Percentiles rank a stretch among this genome's conserved stretches.
phyloP scores from a whole-genome alignment of 2,888 invertebrate genomes.

The Leptopilina myrica region DNA sequence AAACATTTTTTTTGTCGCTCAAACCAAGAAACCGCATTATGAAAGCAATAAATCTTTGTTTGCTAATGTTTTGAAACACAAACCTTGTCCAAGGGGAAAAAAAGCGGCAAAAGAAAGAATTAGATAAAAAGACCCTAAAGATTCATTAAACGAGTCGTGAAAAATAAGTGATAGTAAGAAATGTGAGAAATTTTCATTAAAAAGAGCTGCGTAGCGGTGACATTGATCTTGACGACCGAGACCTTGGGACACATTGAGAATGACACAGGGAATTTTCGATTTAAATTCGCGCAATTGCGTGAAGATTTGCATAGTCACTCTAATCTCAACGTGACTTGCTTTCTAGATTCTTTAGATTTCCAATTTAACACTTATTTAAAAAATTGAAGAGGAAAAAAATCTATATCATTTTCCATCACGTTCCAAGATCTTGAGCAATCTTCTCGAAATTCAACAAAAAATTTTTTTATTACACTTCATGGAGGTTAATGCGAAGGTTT shows the following conservation, averaged over 20 bases:
- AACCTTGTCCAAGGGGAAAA: background rate
- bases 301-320: conserved; percentile 12
- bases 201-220: conserved; percentile 46
- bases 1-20: no score
- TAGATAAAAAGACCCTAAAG: background rate
- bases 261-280: conserved; percentile 1
- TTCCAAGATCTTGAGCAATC: no score
- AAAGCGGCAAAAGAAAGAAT: background rate
- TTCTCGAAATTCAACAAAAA: no score
- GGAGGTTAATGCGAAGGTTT: no score
- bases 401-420: background rate
- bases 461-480: no score
- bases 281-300: conserved; percentile 20
- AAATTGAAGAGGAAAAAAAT: background rate
- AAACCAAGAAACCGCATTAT: no score
- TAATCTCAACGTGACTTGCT: conserved; percentile 22
- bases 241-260: conserved; percentile 49
- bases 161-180: conserved; percentile 40
- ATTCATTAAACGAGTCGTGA: conserved; percentile 17
- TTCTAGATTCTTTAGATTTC: conserved; percentile 1
- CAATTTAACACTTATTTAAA: background rate
- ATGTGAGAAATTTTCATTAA: conserved; percentile 56
- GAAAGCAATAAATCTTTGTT: background rate
- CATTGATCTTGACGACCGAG: conserved; percentile 53
- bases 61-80: background rate